Percentiles rank a stretch among this genome's conserved stretches.
Evolutionary conservation across 2,797 vertebrate genomes (phyloP).

Genomic region (Threskiornis aethiopicus): DNA sequence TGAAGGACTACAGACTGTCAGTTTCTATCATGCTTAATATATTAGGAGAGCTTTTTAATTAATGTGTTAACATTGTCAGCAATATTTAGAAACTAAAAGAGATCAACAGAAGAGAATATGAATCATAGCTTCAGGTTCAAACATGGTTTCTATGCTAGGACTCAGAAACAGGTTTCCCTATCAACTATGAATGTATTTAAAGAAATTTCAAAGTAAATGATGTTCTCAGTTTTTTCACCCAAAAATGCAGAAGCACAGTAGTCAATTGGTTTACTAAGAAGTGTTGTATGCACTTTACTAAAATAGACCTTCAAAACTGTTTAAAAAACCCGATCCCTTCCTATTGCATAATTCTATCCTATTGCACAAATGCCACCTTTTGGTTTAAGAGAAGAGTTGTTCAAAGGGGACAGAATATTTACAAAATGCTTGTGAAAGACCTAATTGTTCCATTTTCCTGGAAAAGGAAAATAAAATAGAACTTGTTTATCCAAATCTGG

Average conservation of each 20-base stretch:
- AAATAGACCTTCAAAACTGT: background rate
- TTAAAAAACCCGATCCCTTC: background rate
- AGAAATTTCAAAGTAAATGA: background rate
- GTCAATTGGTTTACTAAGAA: background rate
- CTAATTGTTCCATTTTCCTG: background rate
- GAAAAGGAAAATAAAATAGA: background rate
- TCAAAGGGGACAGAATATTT: background rate
- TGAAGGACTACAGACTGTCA: background rate
- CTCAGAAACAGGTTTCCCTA: background rate
- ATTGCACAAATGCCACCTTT: background rate
- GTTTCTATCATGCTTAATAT: background rate
- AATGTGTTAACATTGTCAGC: background rate
- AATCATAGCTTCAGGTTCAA: background rate
- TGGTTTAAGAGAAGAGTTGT: background rate
- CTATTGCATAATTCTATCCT: background rate
- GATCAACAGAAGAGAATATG: background rate
- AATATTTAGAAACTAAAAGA: background rate
- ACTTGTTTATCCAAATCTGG: too few relatives aligned
- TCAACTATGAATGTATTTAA: background rate
- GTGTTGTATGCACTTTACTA: background rate
- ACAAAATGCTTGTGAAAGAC: background rate
- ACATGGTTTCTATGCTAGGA: background rate
- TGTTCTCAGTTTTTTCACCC: background rate
- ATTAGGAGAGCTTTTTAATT: conserved; percentile 13
- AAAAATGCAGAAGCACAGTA: background rate